These are phyloP conservation scores for Oppia nitens DNA, from an alignment of 1,140 invertebrate genomes.

Conservation along the genomic window DNA sequence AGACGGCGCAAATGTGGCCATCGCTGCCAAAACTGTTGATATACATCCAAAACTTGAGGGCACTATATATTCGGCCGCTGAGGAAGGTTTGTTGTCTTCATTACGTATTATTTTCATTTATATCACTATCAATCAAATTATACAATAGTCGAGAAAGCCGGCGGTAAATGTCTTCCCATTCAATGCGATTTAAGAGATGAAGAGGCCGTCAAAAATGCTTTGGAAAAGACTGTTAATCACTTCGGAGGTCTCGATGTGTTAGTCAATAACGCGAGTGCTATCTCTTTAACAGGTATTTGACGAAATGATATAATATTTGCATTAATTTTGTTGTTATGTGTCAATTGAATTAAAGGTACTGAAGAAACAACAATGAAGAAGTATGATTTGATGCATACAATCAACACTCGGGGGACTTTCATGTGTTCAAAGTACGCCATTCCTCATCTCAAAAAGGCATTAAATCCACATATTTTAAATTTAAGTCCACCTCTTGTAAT, in stretches of 20 bases:
- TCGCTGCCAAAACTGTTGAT: conserved; percentile 89
- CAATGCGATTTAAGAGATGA: conserved; percentile 87
- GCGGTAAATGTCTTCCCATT: conserved; percentile 78
- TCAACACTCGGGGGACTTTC: conserved; percentile 82
- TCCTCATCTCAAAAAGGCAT: conserved; percentile 69
- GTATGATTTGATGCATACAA: conserved; percentile 82
- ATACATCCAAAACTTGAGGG: conserved; percentile 94
- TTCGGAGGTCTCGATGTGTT: conserved; percentile 94
- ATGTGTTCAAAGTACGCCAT: conserved; percentile 81
- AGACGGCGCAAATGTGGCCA: conserved; percentile 87
- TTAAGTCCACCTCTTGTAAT: conserved; percentile 84
- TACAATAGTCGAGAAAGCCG: conserved; percentile 60
- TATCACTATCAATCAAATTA: not conserved
- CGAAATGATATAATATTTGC: not conserved
- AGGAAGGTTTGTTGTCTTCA: conserved; percentile 51
- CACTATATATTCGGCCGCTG: conserved; percentile 87
- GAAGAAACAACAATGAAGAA: conserved; percentile 79
- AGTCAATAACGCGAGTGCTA: conserved; percentile 93
- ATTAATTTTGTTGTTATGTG: not conserved
- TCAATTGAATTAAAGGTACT: conserved; percentile 44
- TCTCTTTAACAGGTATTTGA: conserved; percentile 41
- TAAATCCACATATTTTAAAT: conserved; percentile 90
- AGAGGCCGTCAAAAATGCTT: conserved; percentile 56
- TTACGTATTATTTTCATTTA: not conserved
- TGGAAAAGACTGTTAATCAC: conserved; percentile 65